phyloP scores from a whole-genome alignment of 2,797 vertebrate species.

The Adrianichthys oophorus region DNA sequence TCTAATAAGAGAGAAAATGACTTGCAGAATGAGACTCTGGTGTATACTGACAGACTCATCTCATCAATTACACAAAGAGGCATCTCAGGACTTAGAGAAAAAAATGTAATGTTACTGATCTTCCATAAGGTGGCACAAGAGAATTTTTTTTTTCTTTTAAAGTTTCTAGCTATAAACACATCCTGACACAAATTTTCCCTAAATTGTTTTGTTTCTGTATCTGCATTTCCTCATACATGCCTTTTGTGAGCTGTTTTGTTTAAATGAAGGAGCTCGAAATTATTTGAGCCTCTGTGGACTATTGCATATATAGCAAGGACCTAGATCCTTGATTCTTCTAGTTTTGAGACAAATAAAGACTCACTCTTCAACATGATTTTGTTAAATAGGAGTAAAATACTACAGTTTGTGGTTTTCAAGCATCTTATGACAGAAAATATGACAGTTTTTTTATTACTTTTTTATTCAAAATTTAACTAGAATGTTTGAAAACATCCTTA shows the following conservation, averaged over 20 bases:
- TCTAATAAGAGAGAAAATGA: constrained; percentile 44
- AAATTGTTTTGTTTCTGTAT: too few species aligned
- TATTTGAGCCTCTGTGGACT: too few species aligned
- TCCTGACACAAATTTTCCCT: too few species aligned
- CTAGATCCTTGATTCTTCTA: background rate
- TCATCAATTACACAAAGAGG: constrained; percentile 44
- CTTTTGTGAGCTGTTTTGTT: too few species aligned
- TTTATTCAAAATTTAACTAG: background rate
- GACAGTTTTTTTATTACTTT: too few species aligned
- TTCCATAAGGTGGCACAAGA: constrained; percentile 9
- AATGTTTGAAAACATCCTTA: background rate
- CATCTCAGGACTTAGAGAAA: constrained; percentile 9
- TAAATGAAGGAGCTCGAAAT: too few species aligned
- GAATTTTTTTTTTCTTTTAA: background rate
- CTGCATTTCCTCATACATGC: too few species aligned
- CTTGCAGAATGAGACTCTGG: constrained; percentile 14
- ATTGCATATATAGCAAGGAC: too few species aligned
- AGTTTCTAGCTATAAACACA: background rate
- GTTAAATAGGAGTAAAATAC: background rate
- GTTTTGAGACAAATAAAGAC: background rate
- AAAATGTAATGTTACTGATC: constrained; percentile 8
- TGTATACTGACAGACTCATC: constrained; percentile 26
- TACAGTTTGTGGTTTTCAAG: background rate
- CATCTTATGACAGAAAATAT: too few species aligned
- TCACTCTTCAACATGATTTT: background rate